These are phyloP conservation scores for Anoplophora glabripennis DNA, from an alignment of 1,140 invertebrate species.

Conservation along the genomic window DNA sequence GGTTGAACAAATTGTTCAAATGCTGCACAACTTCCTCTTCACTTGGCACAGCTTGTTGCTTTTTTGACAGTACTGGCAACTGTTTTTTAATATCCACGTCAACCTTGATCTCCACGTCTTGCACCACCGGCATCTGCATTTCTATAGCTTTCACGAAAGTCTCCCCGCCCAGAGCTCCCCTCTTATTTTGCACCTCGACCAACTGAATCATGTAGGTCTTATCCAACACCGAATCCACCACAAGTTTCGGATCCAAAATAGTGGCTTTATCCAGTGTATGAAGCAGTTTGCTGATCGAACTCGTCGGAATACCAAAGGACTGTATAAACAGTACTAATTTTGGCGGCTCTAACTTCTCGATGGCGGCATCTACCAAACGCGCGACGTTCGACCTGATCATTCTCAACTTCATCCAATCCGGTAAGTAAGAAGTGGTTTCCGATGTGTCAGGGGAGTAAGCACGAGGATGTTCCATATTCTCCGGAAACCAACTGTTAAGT, in stretches of 20 bases:
- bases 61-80: conserved; percentile 16
- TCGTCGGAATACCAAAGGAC: conserved; percentile 91
- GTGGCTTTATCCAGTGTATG: conserved; percentile 72
- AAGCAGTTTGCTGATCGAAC: conserved; percentile 77
- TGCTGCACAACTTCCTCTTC: conserved; percentile 25
- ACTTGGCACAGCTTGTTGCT: conserved; percentile 6
- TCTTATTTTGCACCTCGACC: conserved; percentile 81
- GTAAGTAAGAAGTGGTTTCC: conserved; percentile 82
- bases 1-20: conserved; percentile 35
- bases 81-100: conserved; percentile 30
- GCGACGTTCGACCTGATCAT: conserved; percentile 88
- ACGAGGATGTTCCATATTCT: conserved; percentile 64
- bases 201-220: conserved; percentile 89
- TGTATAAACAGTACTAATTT: conserved; percentile 95
- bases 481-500: conserved; percentile 75
- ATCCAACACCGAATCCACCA: conserved; percentile 75
- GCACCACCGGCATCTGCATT: conserved; percentile 52
- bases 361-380: conserved; percentile 78
- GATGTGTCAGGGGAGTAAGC: conserved; percentile 81
- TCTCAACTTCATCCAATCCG: conserved; percentile 91
- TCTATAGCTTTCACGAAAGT: conserved; percentile 69
- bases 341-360: conserved; percentile 80
- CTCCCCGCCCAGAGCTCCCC: conserved; percentile 83
- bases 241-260: conserved; percentile 62
- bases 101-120: conserved; percentile 36